These are phyloP conservation scores for Phacellophora camtschatica DNA, from an alignment of 30 jellyfish, hydroid and myxozoan genomes.

Conservation along the genomic window DNA sequence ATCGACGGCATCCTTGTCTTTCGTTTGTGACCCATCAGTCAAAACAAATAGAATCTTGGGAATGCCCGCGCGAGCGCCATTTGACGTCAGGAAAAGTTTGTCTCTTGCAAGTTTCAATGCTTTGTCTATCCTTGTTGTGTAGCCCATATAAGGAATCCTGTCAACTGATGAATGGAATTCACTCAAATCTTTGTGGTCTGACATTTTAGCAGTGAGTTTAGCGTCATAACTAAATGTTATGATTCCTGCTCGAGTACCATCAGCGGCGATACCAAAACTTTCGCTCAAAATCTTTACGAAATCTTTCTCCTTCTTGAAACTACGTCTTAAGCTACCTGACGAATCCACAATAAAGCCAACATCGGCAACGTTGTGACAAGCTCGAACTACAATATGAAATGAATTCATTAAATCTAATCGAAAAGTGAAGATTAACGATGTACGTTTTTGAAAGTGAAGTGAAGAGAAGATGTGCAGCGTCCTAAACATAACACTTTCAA, in stretches of 20 bases:
- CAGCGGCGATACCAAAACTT: conserved; percentile 9
- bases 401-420: too few relatives aligned
- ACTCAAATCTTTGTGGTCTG: conserved; percentile 13
- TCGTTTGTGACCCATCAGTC: conserved; percentile 82
- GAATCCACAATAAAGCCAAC: conserved; percentile 72
- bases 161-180: conserved; percentile 59
- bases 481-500: too few relatives aligned
- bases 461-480: too few relatives aligned
- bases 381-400: neutral
- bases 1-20: conserved; percentile 67
- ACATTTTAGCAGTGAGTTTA: conserved; percentile 55
- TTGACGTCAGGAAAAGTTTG: conserved; percentile 40
- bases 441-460: too few relatives aligned
- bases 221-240: conserved; percentile 69
- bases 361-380: conserved; percentile 43
- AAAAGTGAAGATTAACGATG: too few relatives aligned
- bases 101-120: conserved; percentile 58
- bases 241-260: conserved; percentile 70
- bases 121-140: conserved; percentile 74
- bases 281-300: conserved; percentile 42
- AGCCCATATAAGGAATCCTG: conserved; percentile 55
- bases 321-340: conserved; percentile 70
- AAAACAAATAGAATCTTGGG: conserved; percentile 66
- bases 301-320: conserved; percentile 55
- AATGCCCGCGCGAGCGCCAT: conserved; percentile 72